Percentiles rank a stretch among this genome's conserved stretches.
Conservation (phyloP, 1,140 invertebrate species). For the Diabrotica undecimpunctata region DNA sequence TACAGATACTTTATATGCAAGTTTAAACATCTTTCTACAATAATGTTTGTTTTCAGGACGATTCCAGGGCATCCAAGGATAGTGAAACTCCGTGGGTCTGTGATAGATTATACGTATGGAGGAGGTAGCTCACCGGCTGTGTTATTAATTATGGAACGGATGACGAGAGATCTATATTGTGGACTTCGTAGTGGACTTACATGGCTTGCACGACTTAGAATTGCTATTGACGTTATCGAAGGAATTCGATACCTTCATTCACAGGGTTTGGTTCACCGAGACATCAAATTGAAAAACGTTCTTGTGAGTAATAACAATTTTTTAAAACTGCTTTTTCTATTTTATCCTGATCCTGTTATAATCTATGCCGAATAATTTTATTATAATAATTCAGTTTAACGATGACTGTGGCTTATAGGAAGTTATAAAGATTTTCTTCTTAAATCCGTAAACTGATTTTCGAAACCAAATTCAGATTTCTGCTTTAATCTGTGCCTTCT, state of each 20-base stretch:
- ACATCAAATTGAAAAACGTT: conserved; percentile 90
- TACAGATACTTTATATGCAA: no score
- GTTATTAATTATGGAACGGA: conserved; percentile 71
- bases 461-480: no score
- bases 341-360: not conserved
- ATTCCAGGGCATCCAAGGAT: conserved; percentile 82
- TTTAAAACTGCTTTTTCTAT: not conserved
- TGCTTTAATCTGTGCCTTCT: no score
- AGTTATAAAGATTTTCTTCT: no score
- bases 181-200: conserved; percentile 70
- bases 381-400: no score
- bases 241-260: conserved; percentile 86
- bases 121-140: conserved; percentile 67
- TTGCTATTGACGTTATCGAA: conserved; percentile 80
- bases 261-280: conserved; percentile 81
- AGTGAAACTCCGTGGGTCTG: conserved; percentile 75
- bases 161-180: conserved; percentile 76
- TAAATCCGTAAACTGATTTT: no score
- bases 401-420: no score
- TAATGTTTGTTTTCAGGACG: conserved; percentile 53
- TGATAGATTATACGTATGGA: conserved; percentile 77
- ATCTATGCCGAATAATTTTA: not conserved
- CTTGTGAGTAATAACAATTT: conserved; percentile 52
- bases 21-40: no score
- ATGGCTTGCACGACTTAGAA: conserved; percentile 66